These are phyloP conservation scores for Setophaga kirtlandii DNA, from an alignment of 2,113 vertebrate species.

Conservation along the genomic window DNA sequence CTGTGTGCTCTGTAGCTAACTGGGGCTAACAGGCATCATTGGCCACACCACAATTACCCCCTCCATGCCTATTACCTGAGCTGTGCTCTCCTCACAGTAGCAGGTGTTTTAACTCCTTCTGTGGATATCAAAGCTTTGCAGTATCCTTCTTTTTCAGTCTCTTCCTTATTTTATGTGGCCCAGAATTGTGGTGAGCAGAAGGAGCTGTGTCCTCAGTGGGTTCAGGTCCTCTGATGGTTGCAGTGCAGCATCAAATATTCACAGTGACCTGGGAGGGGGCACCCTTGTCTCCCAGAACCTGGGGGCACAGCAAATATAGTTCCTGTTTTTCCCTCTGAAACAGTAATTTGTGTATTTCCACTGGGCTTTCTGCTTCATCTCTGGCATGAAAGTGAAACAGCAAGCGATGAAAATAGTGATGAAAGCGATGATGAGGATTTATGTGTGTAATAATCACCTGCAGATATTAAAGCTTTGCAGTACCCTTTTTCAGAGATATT, in stretches of 20 bases:
- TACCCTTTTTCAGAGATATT: not conserved
- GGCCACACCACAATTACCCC: not conserved
- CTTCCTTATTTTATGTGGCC: not conserved
- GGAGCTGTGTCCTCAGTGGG: not conserved
- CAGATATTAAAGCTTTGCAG: slow-evolving; percentile 53
- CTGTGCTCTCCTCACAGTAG: not conserved
- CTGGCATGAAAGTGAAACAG: not conserved
- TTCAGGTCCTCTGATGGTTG: not conserved
- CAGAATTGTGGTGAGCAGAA: not conserved
- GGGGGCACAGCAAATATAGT: not conserved
- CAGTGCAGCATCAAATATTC: not conserved
- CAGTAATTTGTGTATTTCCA: not conserved
- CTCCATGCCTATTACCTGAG: fast-evolving
- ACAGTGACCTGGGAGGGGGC: not conserved
- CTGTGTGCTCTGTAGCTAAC: not conserved
- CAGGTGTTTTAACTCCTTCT: not conserved
- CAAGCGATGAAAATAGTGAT: slow-evolving; percentile 22
- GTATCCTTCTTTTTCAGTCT: not conserved
- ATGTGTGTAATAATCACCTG: not conserved
- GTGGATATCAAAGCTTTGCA: not conserved
- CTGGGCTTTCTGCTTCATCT: not conserved
- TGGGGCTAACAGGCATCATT: fast-evolving
- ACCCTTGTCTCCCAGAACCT: not conserved
- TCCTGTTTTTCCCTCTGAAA: not conserved
- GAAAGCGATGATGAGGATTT: slow-evolving; percentile 28